Evolutionary conservation across 1,140 invertebrate genomes (phyloP).

Genomic region (Leptinotarsa texana): DNA sequence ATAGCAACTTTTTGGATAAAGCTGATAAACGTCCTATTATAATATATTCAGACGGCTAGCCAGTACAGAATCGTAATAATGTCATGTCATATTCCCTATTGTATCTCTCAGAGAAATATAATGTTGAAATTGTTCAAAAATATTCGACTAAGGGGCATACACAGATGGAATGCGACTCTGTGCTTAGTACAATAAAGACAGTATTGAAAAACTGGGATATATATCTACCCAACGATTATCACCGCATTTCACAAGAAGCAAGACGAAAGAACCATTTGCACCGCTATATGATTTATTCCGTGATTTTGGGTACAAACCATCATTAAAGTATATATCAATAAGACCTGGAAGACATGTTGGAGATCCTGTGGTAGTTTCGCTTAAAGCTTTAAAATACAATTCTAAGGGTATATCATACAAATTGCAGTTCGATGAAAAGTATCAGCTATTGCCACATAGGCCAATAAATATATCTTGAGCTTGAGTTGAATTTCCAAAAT

Average conservation of each 20-base stretch:
- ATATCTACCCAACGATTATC: neutral
- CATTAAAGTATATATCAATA: too few relatives aligned
- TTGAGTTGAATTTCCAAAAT: neutral
- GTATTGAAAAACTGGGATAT: slow-evolving; percentile 17
- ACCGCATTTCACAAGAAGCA: too few relatives aligned
- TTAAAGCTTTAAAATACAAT: too few relatives aligned
- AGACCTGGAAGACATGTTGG: too few relatives aligned
- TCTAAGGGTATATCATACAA: neutral
- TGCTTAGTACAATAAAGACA: slow-evolving; percentile 45
- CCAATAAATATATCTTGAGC: neutral
- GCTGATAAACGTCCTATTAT: neutral
- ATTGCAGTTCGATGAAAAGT: too few relatives aligned
- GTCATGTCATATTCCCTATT: slow-evolving; percentile 50
- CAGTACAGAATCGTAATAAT: slow-evolving; percentile 51
- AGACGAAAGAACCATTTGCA: too few relatives aligned
- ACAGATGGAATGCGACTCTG: slow-evolving; percentile 55
- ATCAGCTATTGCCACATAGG: neutral
- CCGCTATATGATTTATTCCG: too few relatives aligned
- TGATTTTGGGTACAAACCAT: too few relatives aligned
- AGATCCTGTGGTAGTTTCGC: too few relatives aligned
- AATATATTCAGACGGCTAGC: neutral
- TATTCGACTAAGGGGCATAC: slow-evolving; percentile 55
- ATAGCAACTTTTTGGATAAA: too few relatives aligned
- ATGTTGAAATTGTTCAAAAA: slow-evolving; percentile 52
- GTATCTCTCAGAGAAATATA: slow-evolving; percentile 38